Base-by-base conservation (phyloP, 2,888 invertebrate species). In the Caenorhabditis doughertyi region DNA sequence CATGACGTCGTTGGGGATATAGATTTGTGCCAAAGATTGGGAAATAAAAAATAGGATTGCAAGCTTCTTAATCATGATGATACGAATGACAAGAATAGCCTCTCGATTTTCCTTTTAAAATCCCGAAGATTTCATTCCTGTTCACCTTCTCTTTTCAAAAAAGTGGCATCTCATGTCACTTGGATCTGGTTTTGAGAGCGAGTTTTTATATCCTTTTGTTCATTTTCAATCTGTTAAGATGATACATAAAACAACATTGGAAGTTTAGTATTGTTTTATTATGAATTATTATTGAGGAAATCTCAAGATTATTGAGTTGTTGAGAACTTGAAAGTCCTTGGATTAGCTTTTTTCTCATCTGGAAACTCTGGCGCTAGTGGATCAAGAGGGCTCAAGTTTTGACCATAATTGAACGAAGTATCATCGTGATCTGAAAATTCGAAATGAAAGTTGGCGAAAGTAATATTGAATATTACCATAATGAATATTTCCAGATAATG, bases 401-500 rank as follows among this genome's bases (percentile, higher is more conserved):
- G 83, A 16, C 76, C 83, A 44, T 80, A 83, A 32, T 74, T 74
- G 23, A 83, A 21, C 0, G 79, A 79, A 44, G 74, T 76, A 51
- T 83, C 83, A 18, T 83, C 83, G 13, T 58, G 71, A 67, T 83
- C 83, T 83, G 71, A 29, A 47, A n/a, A n/a, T n/a, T 47, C 8
- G 8, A 3, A 9, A 39, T 13, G 16, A n/a, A n/a, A n/a, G n/a
- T n/a, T n/a, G n/a, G n/a, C n/a, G n/a, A n/a, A n/a, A 39, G 39
- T 4, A 13, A 13, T 13, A 9, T 35, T 51, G 9, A 42, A 21
- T 8, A 55, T 2, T 25, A 80, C 81, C 84, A 56, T 65, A 84
- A 55, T 84, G 84, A 56, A 84, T 79, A 21, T 84, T 84, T 55
- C 84, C 84, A n/a, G 74, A 74, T 1, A 84, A 25, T 8, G 84